Evolutionary conservation across 1,140 invertebrate species (phyloP).

Genomic region (Sycophaga agraensis): DNA sequence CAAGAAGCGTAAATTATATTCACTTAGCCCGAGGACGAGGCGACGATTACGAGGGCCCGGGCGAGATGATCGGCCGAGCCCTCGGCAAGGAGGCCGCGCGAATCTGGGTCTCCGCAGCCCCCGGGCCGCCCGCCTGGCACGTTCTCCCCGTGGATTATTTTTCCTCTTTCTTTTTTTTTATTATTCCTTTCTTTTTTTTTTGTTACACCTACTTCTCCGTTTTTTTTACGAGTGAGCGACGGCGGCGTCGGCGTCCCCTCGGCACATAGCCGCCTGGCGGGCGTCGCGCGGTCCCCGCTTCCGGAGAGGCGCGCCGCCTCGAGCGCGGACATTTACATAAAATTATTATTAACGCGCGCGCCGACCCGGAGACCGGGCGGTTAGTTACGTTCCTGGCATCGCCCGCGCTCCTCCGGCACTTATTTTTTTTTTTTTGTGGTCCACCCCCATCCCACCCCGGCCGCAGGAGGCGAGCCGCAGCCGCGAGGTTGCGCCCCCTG

Average conservation of each 20-base stretch:
- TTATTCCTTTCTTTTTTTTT: slow-evolving; percentile 50
- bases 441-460: not conserved
- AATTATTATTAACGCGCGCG: slow-evolving; percentile 50
- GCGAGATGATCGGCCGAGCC: too few relatives aligned
- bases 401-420: slow-evolving; percentile 5
- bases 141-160: not conserved
- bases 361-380: slow-evolving; percentile 31
- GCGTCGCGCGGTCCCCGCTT: slow-evolving; percentile 18
- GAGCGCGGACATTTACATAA: slow-evolving; percentile 47
- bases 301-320: slow-evolving; percentile 22
- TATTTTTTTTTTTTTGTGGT: not conserved
- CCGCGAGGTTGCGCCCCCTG: too few relatives aligned
- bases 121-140: too few relatives aligned
- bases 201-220: slow-evolving; percentile 52
- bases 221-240: slow-evolving; percentile 50
- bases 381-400: slow-evolving; percentile 41
- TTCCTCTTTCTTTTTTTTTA: slow-evolving; percentile 38
- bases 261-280: slow-evolving; percentile 12
- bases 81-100: too few relatives aligned
- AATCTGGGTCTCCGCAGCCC: too few relatives aligned
- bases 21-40: too few relatives aligned
- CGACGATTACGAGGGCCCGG: not conserved
- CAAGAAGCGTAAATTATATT: too few relatives aligned
- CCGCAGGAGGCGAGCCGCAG: slow-evolving; percentile 14
- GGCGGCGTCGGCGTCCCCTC: slow-evolving; percentile 40